Conservation (phyloP, 2,888 invertebrate genomes). For the Caenorhabditis sp. region DNA sequence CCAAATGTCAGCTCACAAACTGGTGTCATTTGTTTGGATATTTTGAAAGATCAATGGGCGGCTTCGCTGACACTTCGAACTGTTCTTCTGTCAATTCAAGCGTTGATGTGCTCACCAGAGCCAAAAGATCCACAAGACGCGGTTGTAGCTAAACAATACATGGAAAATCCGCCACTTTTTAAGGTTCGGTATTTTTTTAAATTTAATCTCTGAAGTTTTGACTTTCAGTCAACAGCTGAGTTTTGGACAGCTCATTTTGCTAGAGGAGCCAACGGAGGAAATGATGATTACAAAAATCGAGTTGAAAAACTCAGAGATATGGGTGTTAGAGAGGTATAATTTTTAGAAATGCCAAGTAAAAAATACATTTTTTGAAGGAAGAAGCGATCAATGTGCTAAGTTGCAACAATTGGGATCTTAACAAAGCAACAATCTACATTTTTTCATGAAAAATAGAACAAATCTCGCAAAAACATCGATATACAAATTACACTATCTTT, state of each 20-base stretch:
- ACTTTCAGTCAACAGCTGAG: slow-evolving; percentile 82
- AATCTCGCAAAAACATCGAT: background rate
- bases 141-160: slow-evolving; percentile 95
- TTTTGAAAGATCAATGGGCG: slow-evolving; percentile 85
- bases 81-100: slow-evolving; percentile 92
- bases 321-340: slow-evolving; percentile 84
- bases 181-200: slow-evolving; percentile 70
- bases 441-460: slow-evolving; percentile 46
- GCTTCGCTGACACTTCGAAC: slow-evolving; percentile 97
- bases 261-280: slow-evolving; percentile 80
- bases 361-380: slow-evolving; percentile 47
- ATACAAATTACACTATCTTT: background rate
- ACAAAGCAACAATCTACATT: slow-evolving; percentile 59
- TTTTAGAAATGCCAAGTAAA: background rate
- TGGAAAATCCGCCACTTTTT: slow-evolving; percentile 86
- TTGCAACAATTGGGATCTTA: slow-evolving; percentile 62
- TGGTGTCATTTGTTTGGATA: slow-evolving; percentile 93
- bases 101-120: slow-evolving; percentile 78
- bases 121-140: slow-evolving; percentile 79
- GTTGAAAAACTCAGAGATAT: slow-evolving; percentile 88
- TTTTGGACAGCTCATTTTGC: slow-evolving; percentile 97
- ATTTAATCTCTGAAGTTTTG: background rate
- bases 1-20: slow-evolving; percentile 99
- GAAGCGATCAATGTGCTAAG: slow-evolving; percentile 58
- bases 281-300: slow-evolving; percentile 83